A percentile compares a stretch with the other conserved stretches of the same genome.
These are phyloP conservation scores for Hirtodrosophila histrioides DNA, from an alignment of 2,888 invertebrate genomes.

Conservation along the genomic window DNA sequence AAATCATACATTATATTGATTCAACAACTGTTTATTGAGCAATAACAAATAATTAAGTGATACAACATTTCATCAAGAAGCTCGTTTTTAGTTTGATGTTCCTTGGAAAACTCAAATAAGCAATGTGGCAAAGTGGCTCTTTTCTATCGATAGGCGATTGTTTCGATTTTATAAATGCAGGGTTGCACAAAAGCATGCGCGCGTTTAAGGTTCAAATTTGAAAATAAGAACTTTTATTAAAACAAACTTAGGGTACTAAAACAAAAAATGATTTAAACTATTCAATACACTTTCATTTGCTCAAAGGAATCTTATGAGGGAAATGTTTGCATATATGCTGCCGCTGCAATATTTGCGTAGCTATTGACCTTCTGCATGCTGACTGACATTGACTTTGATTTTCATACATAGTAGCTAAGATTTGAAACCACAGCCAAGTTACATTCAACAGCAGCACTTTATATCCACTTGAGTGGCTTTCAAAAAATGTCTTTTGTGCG, in stretches of 20 bases:
- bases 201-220: not conserved
- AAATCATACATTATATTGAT: no score
- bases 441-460: conserved; percentile 37
- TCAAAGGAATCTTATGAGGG: not conserved
- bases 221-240: not conserved
- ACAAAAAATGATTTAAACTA: no score
- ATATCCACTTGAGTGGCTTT: conserved; percentile 33
- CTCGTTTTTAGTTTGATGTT: no score
- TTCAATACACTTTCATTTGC: not conserved
- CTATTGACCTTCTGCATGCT: conserved; percentile 54
- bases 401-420: conserved; percentile 28
- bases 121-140: no score
- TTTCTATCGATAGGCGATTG: no score
- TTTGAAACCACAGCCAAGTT: conserved; percentile 34
- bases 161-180: not conserved
- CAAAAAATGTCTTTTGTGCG: conserved; percentile 59
- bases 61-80: no score
- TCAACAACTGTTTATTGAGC: no score
- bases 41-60: no score
- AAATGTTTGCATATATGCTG: conserved; percentile 8
- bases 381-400: conserved; percentile 58
- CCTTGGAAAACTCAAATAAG: no score
- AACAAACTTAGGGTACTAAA: no score
- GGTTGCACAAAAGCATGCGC: not conserved
- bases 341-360: conserved; percentile 18